These are phyloP conservation scores for Heliocidaris tuberculata DNA, from an alignment of 35 echinoderm and acorn worm genomes.

Conservation along the genomic window DNA sequence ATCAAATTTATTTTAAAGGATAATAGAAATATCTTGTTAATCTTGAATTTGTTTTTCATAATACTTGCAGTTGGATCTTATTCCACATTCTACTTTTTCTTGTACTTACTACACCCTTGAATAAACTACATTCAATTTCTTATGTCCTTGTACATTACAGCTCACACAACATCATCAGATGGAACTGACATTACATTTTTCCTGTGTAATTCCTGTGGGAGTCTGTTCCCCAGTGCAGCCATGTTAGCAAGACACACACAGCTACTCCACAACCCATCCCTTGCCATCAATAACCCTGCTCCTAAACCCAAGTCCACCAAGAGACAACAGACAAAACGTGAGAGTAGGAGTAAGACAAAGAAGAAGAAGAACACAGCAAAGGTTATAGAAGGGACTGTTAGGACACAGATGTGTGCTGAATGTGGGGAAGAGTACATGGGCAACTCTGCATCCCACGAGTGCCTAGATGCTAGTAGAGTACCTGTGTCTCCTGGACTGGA, in stretches of 20 bases:
- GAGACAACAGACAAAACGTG: not conserved
- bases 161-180: not conserved
- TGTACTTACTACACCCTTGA: too few species aligned
- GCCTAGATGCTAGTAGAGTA: not conserved
- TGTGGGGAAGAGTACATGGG: constrained; percentile 42
- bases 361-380: not conserved
- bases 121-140: not conserved
- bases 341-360: not conserved
- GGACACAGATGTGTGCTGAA: not conserved
- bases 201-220: constrained; percentile 38
- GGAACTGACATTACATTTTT: constrained; percentile 3
- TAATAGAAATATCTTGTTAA: too few species aligned
- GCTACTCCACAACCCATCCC: constrained; percentile 18
- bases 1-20: too few species aligned
- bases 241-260: constrained; percentile 32
- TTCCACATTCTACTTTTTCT: not conserved
- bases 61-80: not conserved
- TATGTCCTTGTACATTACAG: not conserved
- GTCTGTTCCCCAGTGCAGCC: constrained; percentile 15
- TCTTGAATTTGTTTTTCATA: too few species aligned
- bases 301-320: not conserved
- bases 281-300: not conserved
- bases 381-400: not conserved
- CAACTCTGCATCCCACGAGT: not conserved
- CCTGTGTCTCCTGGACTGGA: not conserved